Base-by-base conservation (phyloP, 2,113 vertebrate species). In the Triplophysa dalaica region DNA sequence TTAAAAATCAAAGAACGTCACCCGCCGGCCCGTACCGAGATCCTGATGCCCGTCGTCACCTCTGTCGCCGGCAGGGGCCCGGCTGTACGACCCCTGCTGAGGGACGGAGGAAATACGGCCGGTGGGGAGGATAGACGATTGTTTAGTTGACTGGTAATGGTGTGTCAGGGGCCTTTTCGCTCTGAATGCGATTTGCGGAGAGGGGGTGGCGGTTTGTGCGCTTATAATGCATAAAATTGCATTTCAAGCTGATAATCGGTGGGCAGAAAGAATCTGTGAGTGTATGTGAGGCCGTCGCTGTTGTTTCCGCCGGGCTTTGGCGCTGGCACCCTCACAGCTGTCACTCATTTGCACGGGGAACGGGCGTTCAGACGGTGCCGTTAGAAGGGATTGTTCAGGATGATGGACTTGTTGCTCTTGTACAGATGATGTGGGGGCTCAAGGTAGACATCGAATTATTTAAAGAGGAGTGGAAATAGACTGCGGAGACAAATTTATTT, bases 1-100 rank as follows among this genome's bases (percentile, higher is more conserved):
- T 98, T 98, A 96, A 98, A 97, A 94, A 97, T 97, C 95, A 95
- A 97, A 92, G 96, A 96, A 96, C 95, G 95, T 98, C 95, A 96
- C 93, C 90, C 90, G 86, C 91, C 92, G 89, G 92, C 93, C 93
- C 92, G 93, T 91, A 96, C 96, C 96, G 95, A 94, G 94, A 93
- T 94, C 91, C 94, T 93, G 93, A 90, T 90, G 92, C 90, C 94
- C 91, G 93, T 93, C 94, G 93, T 95, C 94, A 95, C 95, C 95
- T 96, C 95, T 94, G 93, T 94, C 94, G 91, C 93, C 96, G 96
- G 95, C 95, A 95, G 95, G 93, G 93, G 92, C 94, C 95, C 92
- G 84, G 92, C 17, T 19, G 17, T 17, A 38, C 33, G 87, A 81
- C 82, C 86, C 29, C 29, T 5, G 93, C 90, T 91, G 83, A 68